Conservation (phyloP, 2,888 invertebrate species). For the Brachycybe producta region DNA sequence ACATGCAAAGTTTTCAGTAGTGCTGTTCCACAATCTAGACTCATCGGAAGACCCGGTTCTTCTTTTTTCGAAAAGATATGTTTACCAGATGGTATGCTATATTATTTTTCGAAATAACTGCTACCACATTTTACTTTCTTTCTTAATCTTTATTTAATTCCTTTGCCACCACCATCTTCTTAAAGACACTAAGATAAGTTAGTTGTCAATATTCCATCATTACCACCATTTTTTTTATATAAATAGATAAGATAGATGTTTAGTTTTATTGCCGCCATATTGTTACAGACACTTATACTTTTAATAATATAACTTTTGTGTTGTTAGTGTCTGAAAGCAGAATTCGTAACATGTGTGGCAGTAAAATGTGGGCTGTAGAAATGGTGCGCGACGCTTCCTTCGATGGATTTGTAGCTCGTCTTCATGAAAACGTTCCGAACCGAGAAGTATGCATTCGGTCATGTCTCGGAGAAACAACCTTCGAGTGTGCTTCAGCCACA, state of each 20-base stretch:
- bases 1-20: constrained; percentile 12
- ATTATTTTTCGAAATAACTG: too few relatives aligned
- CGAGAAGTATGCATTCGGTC: constrained; percentile 2
- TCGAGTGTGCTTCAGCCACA: constrained; percentile 34
- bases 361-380: constrained; percentile 9
- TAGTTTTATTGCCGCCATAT: too few relatives aligned
- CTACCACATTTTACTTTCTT: too few relatives aligned
- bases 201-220: too few relatives aligned
- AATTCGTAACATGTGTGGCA: constrained; percentile 1
- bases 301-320: too few relatives aligned
- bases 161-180: too few relatives aligned
- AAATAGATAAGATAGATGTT: too few relatives aligned
- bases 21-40: constrained; percentile 2
- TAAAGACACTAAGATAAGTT: too few relatives aligned
- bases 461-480: constrained; percentile 4
- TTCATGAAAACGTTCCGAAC: constrained; percentile 7
- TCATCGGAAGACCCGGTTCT: background rate
- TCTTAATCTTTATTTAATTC: too few relatives aligned
- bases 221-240: too few relatives aligned
- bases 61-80: constrained; percentile 16
- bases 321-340: constrained; percentile 1
- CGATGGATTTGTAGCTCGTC: background rate
- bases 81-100: constrained; percentile 12
- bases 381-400: constrained; percentile 3
- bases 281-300: too few relatives aligned